phyloP scores from a whole-genome alignment of 2,888 invertebrate species.

The Xylocampa areola region DNA sequence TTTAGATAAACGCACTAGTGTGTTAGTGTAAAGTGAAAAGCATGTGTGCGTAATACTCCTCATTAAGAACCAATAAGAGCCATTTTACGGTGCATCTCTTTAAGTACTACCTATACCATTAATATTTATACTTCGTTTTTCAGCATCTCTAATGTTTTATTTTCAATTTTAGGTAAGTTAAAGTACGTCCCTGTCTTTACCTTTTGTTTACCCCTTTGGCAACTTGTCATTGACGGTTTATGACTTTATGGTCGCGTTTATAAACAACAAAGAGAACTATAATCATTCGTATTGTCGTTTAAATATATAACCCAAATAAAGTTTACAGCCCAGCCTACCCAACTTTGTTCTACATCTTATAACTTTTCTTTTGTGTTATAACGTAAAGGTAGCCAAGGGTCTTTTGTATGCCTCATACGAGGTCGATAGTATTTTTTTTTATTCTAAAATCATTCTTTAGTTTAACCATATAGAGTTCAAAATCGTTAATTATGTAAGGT shows the following conservation, averaged over 20 bases:
- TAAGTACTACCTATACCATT: too few species aligned
- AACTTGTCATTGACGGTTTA: slow-evolving; percentile 47
- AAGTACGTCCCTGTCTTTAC: slow-evolving; percentile 54
- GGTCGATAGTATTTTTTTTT: not conserved
- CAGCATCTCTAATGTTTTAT: too few species aligned
- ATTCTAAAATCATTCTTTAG: slow-evolving; percentile 2
- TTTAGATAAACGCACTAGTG: too few species aligned
- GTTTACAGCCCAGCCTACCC: slow-evolving; percentile 39
- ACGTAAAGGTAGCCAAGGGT: slow-evolving; percentile 21
- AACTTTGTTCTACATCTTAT: slow-evolving; percentile 28
- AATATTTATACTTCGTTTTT: too few species aligned
- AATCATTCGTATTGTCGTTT: slow-evolving; percentile 72
- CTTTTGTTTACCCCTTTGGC: slow-evolving; percentile 63
- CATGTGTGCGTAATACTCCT: too few species aligned
- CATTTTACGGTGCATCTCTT: too few species aligned
- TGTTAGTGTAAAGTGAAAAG: too few species aligned
- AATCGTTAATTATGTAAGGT: too few species aligned
- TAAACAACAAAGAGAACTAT: slow-evolving; percentile 74
- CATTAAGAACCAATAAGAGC: too few species aligned
- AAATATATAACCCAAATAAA: slow-evolving; percentile 75
- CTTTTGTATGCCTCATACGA: not conserved
- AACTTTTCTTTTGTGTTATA: slow-evolving; percentile 15
- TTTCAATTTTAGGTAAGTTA: rapidly evolving
- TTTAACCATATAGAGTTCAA: not conserved
- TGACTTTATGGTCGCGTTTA: slow-evolving; percentile 56